Evolutionary conservation across 2,797 vertebrate genomes (phyloP), one percentile per base, ranked within the genome.

Genomic region (Sylvilagus floridanus): DNA sequence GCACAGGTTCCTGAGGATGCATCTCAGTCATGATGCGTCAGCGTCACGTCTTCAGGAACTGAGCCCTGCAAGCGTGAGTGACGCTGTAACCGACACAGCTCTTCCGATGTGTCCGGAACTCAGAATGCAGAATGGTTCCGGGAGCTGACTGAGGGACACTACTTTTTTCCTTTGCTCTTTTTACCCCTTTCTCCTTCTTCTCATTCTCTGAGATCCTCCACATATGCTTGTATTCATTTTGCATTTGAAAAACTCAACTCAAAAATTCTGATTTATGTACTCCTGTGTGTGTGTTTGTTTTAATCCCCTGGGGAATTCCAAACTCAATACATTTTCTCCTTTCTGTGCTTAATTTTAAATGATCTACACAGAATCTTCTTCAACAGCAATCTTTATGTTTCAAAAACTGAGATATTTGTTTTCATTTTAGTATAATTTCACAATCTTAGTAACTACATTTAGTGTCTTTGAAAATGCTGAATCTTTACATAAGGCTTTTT

Each of bases 341-440:
- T 95, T 95, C 95, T 84, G 96, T 97, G 96, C 96, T 98, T 97
- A 95, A 93, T 98, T 98, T 97, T 94, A 98, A 98, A 97, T 94
- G 94, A 94, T 98, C 96, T 97, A 94, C 84, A 97, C 92, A 97
- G 96, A 96, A 95, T 97, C 96, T 97, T 93, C 95, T 98, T 98
- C 96, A 94, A 84, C 95, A 95, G 92, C 96, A 97, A 97, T 96
- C 94, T 97, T 97, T 92, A 95, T 97, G 97, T 96, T 96, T 98
- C 93, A 97, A 95, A 97, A 97, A 95, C 96, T 95, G 95, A 96
- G 84, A 94, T 96, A 97, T 10, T 69, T 96, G 79, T 93, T 98
- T 97, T 97, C 68, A 95, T 97, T 98, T 97, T 96, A 93, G 97
- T 97, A 97, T 88, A 95, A 78, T 95, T 54, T 98, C 95, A 94